A percentile compares a stretch with the other conserved stretches of the same genome.
These are phyloP conservation scores for Thalassoma bifasciatum DNA, from an alignment of 2,113 vertebrate genomes.

Conservation along the genomic window DNA sequence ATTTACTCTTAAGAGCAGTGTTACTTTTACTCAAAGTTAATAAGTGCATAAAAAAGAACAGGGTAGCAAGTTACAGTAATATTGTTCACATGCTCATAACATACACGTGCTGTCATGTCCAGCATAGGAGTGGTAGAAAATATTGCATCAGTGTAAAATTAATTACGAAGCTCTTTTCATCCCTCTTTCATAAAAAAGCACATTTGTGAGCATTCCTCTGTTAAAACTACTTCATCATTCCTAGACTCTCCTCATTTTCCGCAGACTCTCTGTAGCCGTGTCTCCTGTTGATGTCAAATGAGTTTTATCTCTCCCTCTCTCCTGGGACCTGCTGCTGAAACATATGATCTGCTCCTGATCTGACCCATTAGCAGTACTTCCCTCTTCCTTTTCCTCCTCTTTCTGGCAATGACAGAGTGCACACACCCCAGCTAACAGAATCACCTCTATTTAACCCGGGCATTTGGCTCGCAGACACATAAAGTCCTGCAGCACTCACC, in stretches of 20 bases:
- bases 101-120: too few relatives aligned
- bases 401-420: conserved; percentile 58
- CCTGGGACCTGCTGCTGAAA: conserved; percentile 44
- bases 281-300: conserved; percentile 36
- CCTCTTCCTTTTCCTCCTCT: conserved; percentile 80
- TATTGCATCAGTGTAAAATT: too few relatives aligned
- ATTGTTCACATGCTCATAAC: too few relatives aligned
- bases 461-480: conserved; percentile 50
- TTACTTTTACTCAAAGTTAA: too few relatives aligned
- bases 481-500: conserved; percentile 36
- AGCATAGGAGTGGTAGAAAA: too few relatives aligned
- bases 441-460: conserved; percentile 76
- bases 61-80: too few relatives aligned
- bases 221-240: not conserved
- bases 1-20: too few relatives aligned
- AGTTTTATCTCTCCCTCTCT: conserved; percentile 32
- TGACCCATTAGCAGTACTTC: conserved; percentile 65
- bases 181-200: too few relatives aligned
- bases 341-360: conserved; percentile 57
- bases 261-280: conserved; percentile 9
- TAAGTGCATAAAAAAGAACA: too few relatives aligned
- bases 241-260: not conserved
- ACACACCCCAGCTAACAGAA: conserved; percentile 51
- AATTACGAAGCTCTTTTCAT: too few relatives aligned
- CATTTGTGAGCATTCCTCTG: too few relatives aligned